These are phyloP conservation scores for Patella pellucida DNA, from an alignment of 2,888 invertebrate genomes.

Conservation along the genomic window DNA sequence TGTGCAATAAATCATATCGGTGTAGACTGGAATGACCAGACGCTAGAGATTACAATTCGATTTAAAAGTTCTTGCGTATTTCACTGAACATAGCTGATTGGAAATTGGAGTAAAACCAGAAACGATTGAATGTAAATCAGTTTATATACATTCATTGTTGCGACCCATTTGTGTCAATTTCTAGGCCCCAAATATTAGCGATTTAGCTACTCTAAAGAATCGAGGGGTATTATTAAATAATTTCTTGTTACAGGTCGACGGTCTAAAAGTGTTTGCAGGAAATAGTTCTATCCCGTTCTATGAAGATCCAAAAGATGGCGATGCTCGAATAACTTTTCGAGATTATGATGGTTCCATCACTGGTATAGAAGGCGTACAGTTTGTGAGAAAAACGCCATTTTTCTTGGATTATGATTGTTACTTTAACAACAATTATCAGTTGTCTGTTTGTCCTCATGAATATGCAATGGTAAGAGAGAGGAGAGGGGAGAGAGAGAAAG, in stretches of 20 bases:
- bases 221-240: not conserved
- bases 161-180: too few species aligned
- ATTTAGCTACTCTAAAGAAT: too few species aligned
- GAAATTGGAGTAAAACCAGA: too few species aligned
- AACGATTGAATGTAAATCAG: too few species aligned
- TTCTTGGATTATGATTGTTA: slow-evolving; percentile 1
- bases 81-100: too few species aligned
- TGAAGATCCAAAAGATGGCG: not conserved
- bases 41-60: too few species aligned
- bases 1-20: too few species aligned
- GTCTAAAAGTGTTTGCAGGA: not conserved
- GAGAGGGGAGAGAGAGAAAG: too few species aligned
- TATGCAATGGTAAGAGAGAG: not conserved
- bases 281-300: not conserved
- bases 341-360: not conserved
- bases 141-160: too few species aligned
- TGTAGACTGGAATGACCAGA: too few species aligned
- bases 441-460: not conserved
- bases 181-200: too few species aligned
- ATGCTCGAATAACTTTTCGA: not conserved
- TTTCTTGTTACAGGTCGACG: not conserved
- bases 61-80: too few species aligned
- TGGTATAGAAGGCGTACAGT: not conserved
- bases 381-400: not conserved
- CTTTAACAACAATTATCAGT: not conserved